Evolutionary conservation across 2,888 invertebrate species (phyloP).

Genomic region (Craniophora ligustri): DNA sequence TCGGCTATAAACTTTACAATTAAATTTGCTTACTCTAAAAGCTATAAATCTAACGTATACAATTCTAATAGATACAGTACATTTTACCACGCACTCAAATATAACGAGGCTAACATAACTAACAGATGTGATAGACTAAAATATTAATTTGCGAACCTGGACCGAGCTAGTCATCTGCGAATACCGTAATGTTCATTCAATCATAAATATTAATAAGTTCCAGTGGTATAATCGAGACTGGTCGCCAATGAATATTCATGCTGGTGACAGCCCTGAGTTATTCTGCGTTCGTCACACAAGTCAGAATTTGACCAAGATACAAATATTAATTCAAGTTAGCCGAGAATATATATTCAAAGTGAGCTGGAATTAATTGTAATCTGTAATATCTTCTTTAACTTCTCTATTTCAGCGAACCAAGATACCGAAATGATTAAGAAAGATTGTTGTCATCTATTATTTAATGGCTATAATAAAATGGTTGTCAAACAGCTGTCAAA

Average conservation of each 20-base stretch:
- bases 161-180: slow-evolving; percentile 23
- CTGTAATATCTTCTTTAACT: neutral
- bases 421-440: no score
- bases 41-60: no score
- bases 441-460: no score
- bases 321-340: slow-evolving; percentile 1
- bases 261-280: slow-evolving; percentile 23
- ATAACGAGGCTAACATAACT: neutral
- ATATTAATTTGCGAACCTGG: slow-evolving; percentile 9
- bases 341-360: slow-evolving; percentile 3
- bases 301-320: slow-evolving; percentile 5
- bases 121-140: slow-evolving; percentile 6
- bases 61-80: no score
- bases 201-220: slow-evolving; percentile 52
- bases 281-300: slow-evolving; percentile 9
- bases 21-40: no score
- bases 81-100: no score
- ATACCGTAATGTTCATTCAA: slow-evolving; percentile 44
- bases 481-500: neutral
- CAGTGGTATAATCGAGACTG: slow-evolving; percentile 19
- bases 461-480: no score
- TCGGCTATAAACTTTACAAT: no score
- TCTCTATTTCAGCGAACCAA: no score
- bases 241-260: slow-evolving; percentile 51
- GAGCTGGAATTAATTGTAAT: slow-evolving; percentile 1